phyloP scores from a whole-genome alignment of 2,113 vertebrate species.

The Ancistrus triradiatus region DNA sequence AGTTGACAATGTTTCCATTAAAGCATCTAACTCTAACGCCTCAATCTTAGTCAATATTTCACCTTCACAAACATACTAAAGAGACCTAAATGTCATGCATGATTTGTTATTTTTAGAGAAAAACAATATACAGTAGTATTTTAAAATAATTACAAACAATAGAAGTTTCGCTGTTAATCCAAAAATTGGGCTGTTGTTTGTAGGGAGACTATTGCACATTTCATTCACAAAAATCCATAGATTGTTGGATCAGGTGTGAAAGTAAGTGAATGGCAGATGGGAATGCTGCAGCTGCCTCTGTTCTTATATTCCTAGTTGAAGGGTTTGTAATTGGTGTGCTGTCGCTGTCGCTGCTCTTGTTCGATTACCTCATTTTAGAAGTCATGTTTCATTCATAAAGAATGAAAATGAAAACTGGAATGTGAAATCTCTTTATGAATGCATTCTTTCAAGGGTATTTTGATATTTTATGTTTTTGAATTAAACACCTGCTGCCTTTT shows the following conservation, averaged over 20 bases:
- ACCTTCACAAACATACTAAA: too few species aligned
- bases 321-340: background rate
- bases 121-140: background rate
- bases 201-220: background rate
- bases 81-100: too few species aligned
- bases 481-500: background rate
- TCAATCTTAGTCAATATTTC: too few species aligned
- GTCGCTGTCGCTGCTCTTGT: too few species aligned
- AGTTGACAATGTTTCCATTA: too few species aligned
- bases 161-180: too few species aligned
- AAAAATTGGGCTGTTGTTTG: too few species aligned
- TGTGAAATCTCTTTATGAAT: background rate
- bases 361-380: conserved; percentile 1
- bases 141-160: too few species aligned
- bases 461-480: background rate
- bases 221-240: conserved; percentile 14
- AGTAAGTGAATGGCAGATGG: background rate
- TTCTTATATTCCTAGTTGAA: background rate
- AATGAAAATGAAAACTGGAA: background rate
- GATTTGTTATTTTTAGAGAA: too few species aligned
- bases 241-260: background rate
- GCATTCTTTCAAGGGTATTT: background rate
- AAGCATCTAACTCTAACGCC: too few species aligned
- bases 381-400: background rate
- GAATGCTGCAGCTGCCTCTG: background rate